Percentiles rank a stretch among this genome's conserved stretches.
phyloP scores from a whole-genome alignment of 2,113 vertebrate genomes.

The Mesocricetus auratus region DNA sequence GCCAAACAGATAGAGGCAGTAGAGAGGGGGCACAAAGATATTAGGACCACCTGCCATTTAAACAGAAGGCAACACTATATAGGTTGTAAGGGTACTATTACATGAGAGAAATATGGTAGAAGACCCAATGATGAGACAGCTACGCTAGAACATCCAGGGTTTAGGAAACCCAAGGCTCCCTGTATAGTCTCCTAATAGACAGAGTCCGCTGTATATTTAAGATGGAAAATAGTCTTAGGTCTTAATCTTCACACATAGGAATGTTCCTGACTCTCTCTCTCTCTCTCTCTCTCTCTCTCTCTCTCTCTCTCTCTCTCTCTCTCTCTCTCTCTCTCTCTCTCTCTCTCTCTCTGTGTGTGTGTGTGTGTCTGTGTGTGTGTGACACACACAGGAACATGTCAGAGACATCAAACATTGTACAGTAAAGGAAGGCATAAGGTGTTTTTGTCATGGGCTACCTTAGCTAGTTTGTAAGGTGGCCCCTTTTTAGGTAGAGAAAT shows the following conservation, averaged over 20 bases:
- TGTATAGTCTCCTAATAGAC: neutral
- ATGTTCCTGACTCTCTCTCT: neutral
- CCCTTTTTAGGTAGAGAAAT: neutral
- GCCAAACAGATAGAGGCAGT: neutral
- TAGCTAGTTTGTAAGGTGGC: neutral
- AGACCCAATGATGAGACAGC: neutral
- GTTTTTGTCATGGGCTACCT: neutral
- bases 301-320: neutral
- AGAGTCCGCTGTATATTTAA: constrained; percentile 1
- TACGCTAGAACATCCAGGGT: neutral
- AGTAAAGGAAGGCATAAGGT: neutral
- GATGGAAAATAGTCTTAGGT: neutral
- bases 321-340: neutral
- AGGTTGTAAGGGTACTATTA: neutral
- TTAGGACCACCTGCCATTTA: neutral
- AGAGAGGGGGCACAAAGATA: neutral
- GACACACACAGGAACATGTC: neutral
- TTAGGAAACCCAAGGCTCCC: neutral
- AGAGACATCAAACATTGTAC: neutral
- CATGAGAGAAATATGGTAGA: neutral
- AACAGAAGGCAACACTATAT: neutral
- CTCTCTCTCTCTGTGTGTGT: neutral
- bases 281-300: neutral
- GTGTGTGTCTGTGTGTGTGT: too few species aligned
- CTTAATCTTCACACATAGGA: neutral